phyloP scores from a whole-genome alignment of 2,888 invertebrate species.

The Drosophila prolongata region DNA sequence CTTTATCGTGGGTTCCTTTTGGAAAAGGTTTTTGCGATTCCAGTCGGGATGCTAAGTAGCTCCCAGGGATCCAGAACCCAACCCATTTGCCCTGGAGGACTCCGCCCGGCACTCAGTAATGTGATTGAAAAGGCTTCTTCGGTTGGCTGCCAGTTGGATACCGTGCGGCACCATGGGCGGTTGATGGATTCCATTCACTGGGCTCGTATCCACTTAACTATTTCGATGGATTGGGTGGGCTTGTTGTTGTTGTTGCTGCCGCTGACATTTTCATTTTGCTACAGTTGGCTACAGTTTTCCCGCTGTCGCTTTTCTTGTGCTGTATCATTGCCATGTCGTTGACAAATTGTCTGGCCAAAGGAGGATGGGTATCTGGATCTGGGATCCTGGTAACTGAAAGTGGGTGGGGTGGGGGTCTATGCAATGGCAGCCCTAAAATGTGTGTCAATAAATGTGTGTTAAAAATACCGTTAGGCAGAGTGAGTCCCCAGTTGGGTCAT shows the following conservation, averaged over 20 bases:
- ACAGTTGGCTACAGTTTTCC: constrained; percentile 63
- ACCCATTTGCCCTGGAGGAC: constrained; percentile 10
- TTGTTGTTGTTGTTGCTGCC: constrained; percentile 35
- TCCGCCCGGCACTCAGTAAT: constrained; percentile 35
- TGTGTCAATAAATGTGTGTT: constrained; percentile 63
- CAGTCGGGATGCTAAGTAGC: constrained; percentile 20
- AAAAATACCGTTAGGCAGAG: constrained; percentile 58
- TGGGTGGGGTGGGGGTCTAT: not conserved
- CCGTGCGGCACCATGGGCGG: constrained; percentile 66
- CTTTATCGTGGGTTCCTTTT: not conserved
- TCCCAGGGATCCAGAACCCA: constrained; percentile 21
- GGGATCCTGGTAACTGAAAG: not conserved
- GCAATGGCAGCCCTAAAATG: constrained; percentile 32
- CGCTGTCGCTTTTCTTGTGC: constrained; percentile 45
- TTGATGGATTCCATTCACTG: constrained; percentile 75
- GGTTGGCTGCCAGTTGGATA: constrained; percentile 62
- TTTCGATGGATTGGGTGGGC: constrained; percentile 38
- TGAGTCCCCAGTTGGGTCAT: constrained; percentile 44
- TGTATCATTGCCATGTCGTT: constrained; percentile 59
- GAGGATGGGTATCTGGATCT: not conserved
- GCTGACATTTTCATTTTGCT: constrained; percentile 72
- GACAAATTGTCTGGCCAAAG: constrained; percentile 65
- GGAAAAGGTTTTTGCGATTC: constrained; percentile 2
- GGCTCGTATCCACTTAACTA: constrained; percentile 43
- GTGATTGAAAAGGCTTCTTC: constrained; percentile 60